Base-by-base conservation (phyloP, 2,888 invertebrate genomes). In the Fissipunctia ypsillon region DNA sequence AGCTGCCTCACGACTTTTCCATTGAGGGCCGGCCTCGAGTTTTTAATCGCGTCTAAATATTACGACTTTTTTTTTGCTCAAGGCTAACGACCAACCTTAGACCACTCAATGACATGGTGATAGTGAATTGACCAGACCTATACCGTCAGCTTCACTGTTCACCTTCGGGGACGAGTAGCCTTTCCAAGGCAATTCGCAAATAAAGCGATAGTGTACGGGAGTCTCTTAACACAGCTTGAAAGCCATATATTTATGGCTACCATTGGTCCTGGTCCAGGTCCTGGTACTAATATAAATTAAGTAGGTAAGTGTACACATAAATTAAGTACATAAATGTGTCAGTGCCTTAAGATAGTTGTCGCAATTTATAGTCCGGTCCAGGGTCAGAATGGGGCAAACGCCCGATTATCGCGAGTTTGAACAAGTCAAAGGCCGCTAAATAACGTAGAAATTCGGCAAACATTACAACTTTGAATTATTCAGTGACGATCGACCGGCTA, bases 321-420 rank as follows among this genome's bases (percentile, higher is more conserved):
- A n/a, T n/a, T n/a, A n/a, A n/a, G n/a, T n/a, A n/a, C n/a, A n/a
- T 50, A n/a, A 57, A 35, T 73, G 25, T 73, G 43, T 60, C 35
- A 43, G 64, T 50, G n/a, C n/a, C 59, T 7, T 43, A 35, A 59
- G 25, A 59, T 59, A 35, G 10, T 28, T 50, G n/a, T 75, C 16
- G 22, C 35, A 10, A 48, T 56, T 56, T 7, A 48, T 22, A 57
- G 2, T 16, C 19, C n/a, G n/a, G n/a, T 3, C 1, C 0, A 22
- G 38, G 72, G 72, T 74, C 73, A 74, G 22, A 7, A 12, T n/a
- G 35, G 43, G 43, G n/a, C 59, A 41, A 50, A 10, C n/a, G n/a
- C n/a, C n/a, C 6, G 35, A 66, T 60, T 38, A 60, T 31, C 19
- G 35, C 22, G 16, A 41, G n/a, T 64, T 41, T 12, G 38, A 19